A percentile compares a stretch with the other conserved stretches of the same genome.
Conservation (phyloP, 2,113 vertebrate genomes). For the Trichechus manatus region DNA sequence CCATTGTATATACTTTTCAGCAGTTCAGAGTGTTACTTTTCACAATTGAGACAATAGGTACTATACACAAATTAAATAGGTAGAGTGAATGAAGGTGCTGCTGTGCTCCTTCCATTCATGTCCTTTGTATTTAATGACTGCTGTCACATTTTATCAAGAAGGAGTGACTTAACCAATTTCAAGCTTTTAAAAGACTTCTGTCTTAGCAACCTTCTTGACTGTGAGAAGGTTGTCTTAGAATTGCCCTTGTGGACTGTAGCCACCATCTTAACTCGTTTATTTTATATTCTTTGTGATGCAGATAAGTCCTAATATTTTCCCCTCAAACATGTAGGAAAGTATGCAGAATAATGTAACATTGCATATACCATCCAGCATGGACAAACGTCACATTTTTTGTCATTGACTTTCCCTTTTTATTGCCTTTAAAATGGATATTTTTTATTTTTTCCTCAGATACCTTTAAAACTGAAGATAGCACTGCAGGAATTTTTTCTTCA, state of each 20-base stretch:
- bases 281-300: constrained; percentile 27
- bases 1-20: background rate
- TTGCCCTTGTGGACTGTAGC: background rate
- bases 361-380: background rate
- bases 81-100: background rate
- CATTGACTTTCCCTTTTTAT: background rate
- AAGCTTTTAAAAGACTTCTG: background rate
- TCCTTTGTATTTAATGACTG: background rate
- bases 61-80: background rate
- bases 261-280: background rate
- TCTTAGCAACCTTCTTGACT: background rate
- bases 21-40: background rate
- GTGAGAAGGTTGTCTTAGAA: background rate
- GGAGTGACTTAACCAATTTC: background rate
- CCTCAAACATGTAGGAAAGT: background rate
- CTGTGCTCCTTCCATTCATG: background rate
- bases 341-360: background rate
- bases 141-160: background rate
- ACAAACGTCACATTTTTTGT: background rate
- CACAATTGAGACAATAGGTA: background rate
- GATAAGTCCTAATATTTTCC: background rate
- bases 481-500: background rate
- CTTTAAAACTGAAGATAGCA: background rate
- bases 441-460: background rate
- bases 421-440: background rate